Evolutionary conservation across 2,888 invertebrate species (phyloP).

Genomic region (Notodonta ziczac): DNA sequence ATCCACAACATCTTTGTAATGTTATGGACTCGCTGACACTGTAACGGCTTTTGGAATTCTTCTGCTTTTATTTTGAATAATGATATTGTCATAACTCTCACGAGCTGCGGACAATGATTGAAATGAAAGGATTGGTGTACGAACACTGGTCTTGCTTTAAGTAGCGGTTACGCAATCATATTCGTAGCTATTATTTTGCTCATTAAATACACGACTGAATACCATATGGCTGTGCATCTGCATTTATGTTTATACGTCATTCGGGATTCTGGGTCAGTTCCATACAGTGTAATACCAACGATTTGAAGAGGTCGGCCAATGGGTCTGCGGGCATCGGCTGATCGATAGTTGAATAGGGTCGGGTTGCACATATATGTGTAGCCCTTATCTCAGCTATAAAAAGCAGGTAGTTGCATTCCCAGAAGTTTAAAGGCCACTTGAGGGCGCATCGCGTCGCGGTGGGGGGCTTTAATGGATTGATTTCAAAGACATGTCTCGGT

Average conservation of each 20-base stretch:
- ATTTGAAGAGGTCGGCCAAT: conserved; percentile 59
- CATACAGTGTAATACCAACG: conserved; percentile 56
- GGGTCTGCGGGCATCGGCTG: conserved; percentile 44
- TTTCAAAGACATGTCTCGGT: too few relatives aligned
- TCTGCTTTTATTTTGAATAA: conserved; percentile 22
- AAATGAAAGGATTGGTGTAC: not conserved
- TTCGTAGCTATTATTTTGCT: conserved; percentile 36
- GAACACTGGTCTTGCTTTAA: not conserved
- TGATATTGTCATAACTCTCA: conserved; percentile 19
- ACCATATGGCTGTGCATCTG: conserved; percentile 61
- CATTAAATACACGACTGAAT: conserved; percentile 41
- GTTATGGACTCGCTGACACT: conserved; percentile 25
- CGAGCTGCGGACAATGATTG: not conserved
- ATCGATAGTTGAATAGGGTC: conserved; percentile 66
- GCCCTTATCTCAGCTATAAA: conserved; percentile 69
- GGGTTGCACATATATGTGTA: conserved; percentile 67
- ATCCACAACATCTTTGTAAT: conserved; percentile 42
- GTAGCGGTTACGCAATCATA: conserved; percentile 15
- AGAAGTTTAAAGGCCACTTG: conserved; percentile 65
- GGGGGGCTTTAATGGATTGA: conserved; percentile 55
- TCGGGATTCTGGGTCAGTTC: conserved; percentile 64
- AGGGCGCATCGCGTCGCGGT: conserved; percentile 48
- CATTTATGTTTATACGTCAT: conserved; percentile 52
- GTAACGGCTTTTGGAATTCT: conserved; percentile 20
- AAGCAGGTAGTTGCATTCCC: conserved; percentile 81